These are phyloP conservation scores for Macroramphosus scolopax DNA, from an alignment of 2,797 vertebrate genomes.

Conservation along the genomic window DNA sequence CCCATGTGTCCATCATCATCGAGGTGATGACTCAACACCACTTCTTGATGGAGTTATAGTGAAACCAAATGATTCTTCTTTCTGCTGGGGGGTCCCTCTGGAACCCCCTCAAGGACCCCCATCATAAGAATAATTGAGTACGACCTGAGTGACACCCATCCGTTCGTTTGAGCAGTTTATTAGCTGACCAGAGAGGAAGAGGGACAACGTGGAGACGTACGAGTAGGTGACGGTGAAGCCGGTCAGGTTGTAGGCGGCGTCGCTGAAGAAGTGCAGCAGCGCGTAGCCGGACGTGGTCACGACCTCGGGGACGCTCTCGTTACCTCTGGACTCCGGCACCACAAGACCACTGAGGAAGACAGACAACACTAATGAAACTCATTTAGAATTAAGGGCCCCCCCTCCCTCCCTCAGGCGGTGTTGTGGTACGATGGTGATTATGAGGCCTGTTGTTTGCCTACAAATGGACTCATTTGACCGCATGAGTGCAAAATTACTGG, in stretches of 20 bases:
- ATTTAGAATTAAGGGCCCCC: too few species aligned
- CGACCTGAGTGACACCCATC: too few species aligned
- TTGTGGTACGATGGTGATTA: slow-evolving; percentile 29
- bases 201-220: slow-evolving; percentile 19
- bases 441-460: slow-evolving; percentile 26
- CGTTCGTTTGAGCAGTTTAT: too few species aligned
- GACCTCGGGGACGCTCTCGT: slow-evolving; percentile 89
- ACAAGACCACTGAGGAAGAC: slow-evolving; percentile 82
- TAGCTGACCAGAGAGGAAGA: too few species aligned
- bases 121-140: too few species aligned
- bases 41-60: too few species aligned
- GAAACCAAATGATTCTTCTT: too few species aligned
- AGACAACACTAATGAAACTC: neutral
- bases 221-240: slow-evolving; percentile 93
- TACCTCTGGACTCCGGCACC: slow-evolving; percentile 84
- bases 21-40: neutral
- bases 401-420: too few species aligned
- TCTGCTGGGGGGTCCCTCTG: too few species aligned
- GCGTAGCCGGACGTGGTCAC: slow-evolving; percentile 87
- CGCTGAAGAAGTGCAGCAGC: slow-evolving; percentile 94
- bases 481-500: slow-evolving; percentile 23
- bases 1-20: slow-evolving; percentile 1
- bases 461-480: slow-evolving; percentile 20
- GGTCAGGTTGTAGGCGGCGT: slow-evolving; percentile 95
- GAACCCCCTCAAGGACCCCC: too few species aligned